A percentile compares a stretch with the other conserved stretches of the same genome.
phyloP scores from a whole-genome alignment of 2,113 vertebrate genomes.

The Sorex fumeus region DNA sequence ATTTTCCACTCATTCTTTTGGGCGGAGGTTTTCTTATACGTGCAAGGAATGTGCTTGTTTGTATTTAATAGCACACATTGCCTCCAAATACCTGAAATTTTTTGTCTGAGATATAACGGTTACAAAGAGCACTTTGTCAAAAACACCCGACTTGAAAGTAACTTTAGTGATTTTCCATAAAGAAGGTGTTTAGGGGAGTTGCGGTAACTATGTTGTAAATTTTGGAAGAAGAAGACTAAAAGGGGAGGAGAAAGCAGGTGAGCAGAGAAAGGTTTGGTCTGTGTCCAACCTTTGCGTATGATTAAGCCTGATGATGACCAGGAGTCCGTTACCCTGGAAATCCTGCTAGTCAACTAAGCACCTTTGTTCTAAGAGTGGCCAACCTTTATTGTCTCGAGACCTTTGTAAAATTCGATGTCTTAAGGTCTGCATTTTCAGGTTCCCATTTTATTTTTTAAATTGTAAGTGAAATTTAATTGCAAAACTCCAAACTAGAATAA shows the following conservation, averaged over 20 bases:
- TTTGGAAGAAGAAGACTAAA: background rate
- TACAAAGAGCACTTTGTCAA: background rate
- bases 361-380: background rate
- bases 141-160: constrained; percentile 16
- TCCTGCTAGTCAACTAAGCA: background rate
- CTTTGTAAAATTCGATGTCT: background rate
- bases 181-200: background rate
- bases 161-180: constrained; percentile 15
- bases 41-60: background rate
- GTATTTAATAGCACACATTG: background rate
- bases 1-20: constrained; percentile 45
- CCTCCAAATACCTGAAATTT: constrained; percentile 26
- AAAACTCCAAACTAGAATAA: constrained; percentile 19
- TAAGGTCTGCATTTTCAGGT: constrained; percentile 7
- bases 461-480: constrained; percentile 8
- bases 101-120: background rate
- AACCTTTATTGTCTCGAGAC: constrained; percentile 5
- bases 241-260: background rate
- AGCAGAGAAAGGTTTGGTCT: constrained; percentile 12
- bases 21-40: constrained; percentile 2
- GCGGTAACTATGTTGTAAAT: background rate
- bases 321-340: constrained; percentile 14
- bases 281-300: background rate
- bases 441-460: constrained; percentile 31
- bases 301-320: background rate